These are phyloP conservation scores for Nylanderia fulva DNA, from an alignment of 1,140 invertebrate species.

Conservation along the genomic window DNA sequence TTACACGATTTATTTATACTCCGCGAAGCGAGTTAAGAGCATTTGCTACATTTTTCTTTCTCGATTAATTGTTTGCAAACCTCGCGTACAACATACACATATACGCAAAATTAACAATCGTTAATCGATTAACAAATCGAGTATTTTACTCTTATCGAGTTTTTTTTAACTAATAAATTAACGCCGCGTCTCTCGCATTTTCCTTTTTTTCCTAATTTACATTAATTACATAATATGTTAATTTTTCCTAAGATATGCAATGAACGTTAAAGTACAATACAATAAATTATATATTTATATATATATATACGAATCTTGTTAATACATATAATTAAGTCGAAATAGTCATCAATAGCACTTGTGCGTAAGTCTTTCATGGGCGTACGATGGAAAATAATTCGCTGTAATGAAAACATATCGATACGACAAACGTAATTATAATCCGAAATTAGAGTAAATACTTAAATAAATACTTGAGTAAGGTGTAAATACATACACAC, in stretches of 20 bases:
- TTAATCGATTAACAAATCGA: conserved; percentile 43
- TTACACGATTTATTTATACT: conserved; percentile 20
- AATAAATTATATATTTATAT: conserved; percentile 72
- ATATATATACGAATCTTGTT: conserved; percentile 69
- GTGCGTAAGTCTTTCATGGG: conserved; percentile 64
- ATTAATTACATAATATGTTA: conserved; percentile 24
- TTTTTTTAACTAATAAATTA: conserved; percentile 25
- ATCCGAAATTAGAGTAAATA: neutral
- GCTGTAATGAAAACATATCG: neutral
- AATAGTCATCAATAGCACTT: conserved; percentile 60
- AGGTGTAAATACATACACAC: neutral
- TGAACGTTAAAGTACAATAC: conserved; percentile 37
- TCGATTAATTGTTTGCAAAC: conserved; percentile 47
- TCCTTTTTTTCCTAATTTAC: neutral
- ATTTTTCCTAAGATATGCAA: conserved; percentile 11
- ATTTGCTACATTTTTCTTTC: conserved; percentile 65
- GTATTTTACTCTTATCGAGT: conserved; percentile 21
- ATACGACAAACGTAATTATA: conserved; percentile 2
- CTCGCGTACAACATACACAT: conserved; percentile 36
- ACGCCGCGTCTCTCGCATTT: neutral
- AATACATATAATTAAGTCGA: conserved; percentile 68
- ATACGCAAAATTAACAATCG: conserved; percentile 63
- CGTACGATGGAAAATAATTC: conserved; percentile 6
- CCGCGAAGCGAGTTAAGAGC: conserved; percentile 9
- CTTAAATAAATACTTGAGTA: conserved; percentile 6